These are phyloP conservation scores for Pomacea maculata DNA, from an alignment of 1,140 invertebrate genomes.

Conservation along the genomic window DNA sequence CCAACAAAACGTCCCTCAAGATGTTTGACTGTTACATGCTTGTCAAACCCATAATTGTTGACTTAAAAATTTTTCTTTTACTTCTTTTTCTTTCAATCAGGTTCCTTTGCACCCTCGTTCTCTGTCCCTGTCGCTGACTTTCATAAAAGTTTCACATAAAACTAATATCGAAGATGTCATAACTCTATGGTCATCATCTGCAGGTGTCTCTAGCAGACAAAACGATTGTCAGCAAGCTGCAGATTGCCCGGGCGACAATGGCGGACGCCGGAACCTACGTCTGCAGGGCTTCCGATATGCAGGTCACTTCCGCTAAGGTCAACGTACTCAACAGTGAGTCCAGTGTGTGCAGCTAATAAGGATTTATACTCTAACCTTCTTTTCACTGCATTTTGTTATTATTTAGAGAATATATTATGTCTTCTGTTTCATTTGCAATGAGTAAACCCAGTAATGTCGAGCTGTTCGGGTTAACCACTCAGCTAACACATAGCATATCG, in stretches of 20 bases:
- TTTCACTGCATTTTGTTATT: not conserved
- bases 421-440: not conserved
- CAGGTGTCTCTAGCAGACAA: slow-evolving; percentile 32
- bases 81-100: not conserved
- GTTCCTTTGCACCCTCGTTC: not conserved
- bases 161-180: too few relatives aligned
- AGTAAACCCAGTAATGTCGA: too few relatives aligned
- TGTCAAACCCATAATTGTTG: not conserved
- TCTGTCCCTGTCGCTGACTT: not conserved
- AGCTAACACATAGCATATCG: too few relatives aligned
- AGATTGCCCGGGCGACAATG: slow-evolving; percentile 35
- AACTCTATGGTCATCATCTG: too few relatives aligned
- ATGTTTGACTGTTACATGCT: too few relatives aligned
- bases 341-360: not conserved
- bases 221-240: slow-evolving; percentile 46
- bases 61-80: not conserved
- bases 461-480: too few relatives aligned
- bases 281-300: slow-evolving; percentile 47
- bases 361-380: not conserved
- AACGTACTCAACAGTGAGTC: slow-evolving; percentile 52
- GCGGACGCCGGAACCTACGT: slow-evolving; percentile 49
- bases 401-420: not conserved
- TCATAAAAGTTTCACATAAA: too few relatives aligned
- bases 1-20: too few relatives aligned
- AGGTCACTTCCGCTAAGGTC: slow-evolving; percentile 49